Evolutionary conservation across 2,113 vertebrate genomes (phyloP), one percentile per base, ranked within the genome.

Genomic region (Percopsis transmontana): DNA sequence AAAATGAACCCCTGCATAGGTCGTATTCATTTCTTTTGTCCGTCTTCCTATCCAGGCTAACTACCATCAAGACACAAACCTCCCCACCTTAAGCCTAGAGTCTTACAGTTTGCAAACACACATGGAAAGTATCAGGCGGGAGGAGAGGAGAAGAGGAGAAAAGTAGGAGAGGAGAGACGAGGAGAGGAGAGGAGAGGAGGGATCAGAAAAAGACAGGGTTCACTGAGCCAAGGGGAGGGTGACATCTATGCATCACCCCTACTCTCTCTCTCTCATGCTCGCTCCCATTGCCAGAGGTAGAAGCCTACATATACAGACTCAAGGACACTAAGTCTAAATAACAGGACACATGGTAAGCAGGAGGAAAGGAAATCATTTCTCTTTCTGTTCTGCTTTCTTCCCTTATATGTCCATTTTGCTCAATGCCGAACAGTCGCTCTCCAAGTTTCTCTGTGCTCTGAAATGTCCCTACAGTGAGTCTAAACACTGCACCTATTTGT

Each of bases 251-350:
- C 53, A 68, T 38, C 50, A 40, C 21, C 1, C 52, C 51, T 52
- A 59, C 50, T 38, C 45, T 42, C 59, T 45, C 50, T 69, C 59
- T 69, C 44, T 70, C 11, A 14, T 58, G 62, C 50, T 71, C 45
- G 62, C 44, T 62, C 45, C 65, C 73, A 74, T 68, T 1, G 21
- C 76, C 71, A 77, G 76, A 44, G 80, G 70, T 69, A 66, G 21
- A 40, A 62, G 67, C 64, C 39, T 57, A 14, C 24, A 62, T 47
- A 42, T 20, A 62, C 53, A 68, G 62, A 68, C 75, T 76, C 83
- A 84, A 84, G 84, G 81, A 76, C 77, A 55, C 20, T 2, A 3
- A 23, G 64, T 16, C 62, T 41, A 60, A 74, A 75, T 20, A 52
- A 19, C 39, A 13, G 33, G 62, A 38, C 38, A 33, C 27, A 33